Base-by-base conservation (phyloP, 2,113 vertebrate genomes). In the Elephas maximus region DNA sequence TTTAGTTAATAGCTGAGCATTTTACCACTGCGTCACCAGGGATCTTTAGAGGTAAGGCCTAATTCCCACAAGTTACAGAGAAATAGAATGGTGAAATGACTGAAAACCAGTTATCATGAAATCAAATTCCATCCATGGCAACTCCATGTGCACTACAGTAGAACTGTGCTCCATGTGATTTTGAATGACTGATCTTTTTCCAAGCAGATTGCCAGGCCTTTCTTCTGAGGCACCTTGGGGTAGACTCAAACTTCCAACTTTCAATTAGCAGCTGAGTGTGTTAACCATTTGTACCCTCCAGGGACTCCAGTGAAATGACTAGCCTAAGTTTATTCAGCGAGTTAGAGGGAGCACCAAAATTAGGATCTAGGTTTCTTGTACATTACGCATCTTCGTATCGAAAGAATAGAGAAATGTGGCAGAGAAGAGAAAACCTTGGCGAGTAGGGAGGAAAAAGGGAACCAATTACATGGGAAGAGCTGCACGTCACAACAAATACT, bases 401-500 rank as follows among this genome's bases (percentile, higher is more conserved):
- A 85, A 83, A 81, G 37, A 79, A 93, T 81, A 41, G 48, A 82
- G 28, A 95, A 84, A 26, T 14, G 11, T 30, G 53, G 1, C 3
- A 62, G 8, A 48, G 10, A 37, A 89, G 4, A 76, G 41, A 79
- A 74, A 65, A 26, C 8, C 18, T 53, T 33, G 28, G 14, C 14
- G 24, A 3, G 5, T 0, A 67, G 18, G 3, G 11, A 67, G 9
- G 28, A 45, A 82, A 11, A 78, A 23, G 30, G 21, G 26, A 80
- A 15, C 10, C 57, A 28, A 0, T 48, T 30, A 45, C 1, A 6
- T 20, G 10, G 71, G 79, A 82, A 53, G 24, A 86, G 30, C 8
- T 30, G 12, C 17, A 37, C n/a, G 9, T 6, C 8, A 26, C 0
- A 1, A 9, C 14, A 15, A 37, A 8, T 20, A 10, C 41, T 37